Percentiles rank a stretch among this genome's conserved stretches.
Evolutionary conservation across 2,888 invertebrate species (phyloP).

Genomic region (Spilosoma lubricipeda): DNA sequence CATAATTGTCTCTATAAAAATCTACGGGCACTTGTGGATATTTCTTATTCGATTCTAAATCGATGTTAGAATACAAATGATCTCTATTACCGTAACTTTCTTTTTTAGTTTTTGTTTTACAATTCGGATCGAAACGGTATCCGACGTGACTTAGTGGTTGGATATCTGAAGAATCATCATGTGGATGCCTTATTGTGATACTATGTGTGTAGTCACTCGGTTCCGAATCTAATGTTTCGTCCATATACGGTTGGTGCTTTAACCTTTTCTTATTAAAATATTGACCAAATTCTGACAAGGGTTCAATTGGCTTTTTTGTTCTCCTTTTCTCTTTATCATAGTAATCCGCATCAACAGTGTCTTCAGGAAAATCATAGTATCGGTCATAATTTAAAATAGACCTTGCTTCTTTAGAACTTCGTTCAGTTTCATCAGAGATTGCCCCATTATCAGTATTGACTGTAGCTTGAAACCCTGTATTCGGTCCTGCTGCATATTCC

Average conservation of each 20-base stretch:
- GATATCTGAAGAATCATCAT: conserved; percentile 64
- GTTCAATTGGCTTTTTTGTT: conserved; percentile 65
- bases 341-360: conserved; percentile 62
- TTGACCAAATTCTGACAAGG: conserved; percentile 59
- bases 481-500: conserved; percentile 87
- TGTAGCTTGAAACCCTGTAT: conserved; percentile 85
- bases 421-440: conserved; percentile 44
- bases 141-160: conserved; percentile 75
- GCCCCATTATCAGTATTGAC: conserved; percentile 82
- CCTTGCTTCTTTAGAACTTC: conserved; percentile 66
- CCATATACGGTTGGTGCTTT: conserved; percentile 58
- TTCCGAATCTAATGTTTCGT: conserved; percentile 62
- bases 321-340: conserved; percentile 68
- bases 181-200: conserved; percentile 75
- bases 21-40: conserved; percentile 64
- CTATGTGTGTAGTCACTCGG: conserved; percentile 78
- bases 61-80: conserved; percentile 64
- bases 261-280: conserved; percentile 66
- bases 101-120: conserved; percentile 76
- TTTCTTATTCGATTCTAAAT: conserved; percentile 68
- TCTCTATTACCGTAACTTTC: conserved; percentile 59
- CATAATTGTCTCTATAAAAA: conserved; percentile 65
- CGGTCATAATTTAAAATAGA: conserved; percentile 74
- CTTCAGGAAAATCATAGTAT: conserved; percentile 73
- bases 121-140: conserved; percentile 73